Base-by-base conservation (phyloP, 2,113 vertebrate genomes). In the Hylia prasina region DNA sequence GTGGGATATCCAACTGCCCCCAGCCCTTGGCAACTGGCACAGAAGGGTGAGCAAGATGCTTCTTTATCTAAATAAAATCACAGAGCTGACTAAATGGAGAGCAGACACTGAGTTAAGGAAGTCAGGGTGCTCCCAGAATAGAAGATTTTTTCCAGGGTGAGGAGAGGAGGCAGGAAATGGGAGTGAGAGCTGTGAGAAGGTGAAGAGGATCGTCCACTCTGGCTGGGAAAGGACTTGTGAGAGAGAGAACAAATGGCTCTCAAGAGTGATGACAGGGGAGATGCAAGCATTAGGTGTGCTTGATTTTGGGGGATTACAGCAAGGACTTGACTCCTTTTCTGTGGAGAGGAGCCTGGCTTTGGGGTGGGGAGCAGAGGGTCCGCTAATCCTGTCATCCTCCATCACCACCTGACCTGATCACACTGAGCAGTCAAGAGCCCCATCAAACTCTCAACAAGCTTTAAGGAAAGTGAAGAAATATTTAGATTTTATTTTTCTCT, bases 21-120 rank as follows among this genome's bases (percentile, higher is more conserved):
- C 11, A 4, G 30, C 3, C 3, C 45, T 50, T 4, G 3, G 56
- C 6, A 10, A 31, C n/a, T 50, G 1, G 5, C 4, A 2, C 4
- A 2, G 25, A 6, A 64, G 5, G 20, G 21, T 0, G 0, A 77
- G 17, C 37, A 30, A 58, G 22, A 61, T 47, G 22, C 16, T 60
- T 60, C 68, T 70, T 76, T 47, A 70, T 42, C 50, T 39, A 47
- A 63, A 57, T 39, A 44, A 57, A 58, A 40, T 6, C 19, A 37
- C 21, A 57, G 70, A 78, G 44, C 18, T 70, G 35, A 86, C 54
- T 21, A 65, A 82, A 71, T 17, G 56, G 54, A 87, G 51, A 47
- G 33, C 20, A 50, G 60, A 14, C 50, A 18, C 17, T 54, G 83
- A 85, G 33, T 39, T 54, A 40, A 64, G 44, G 39, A 88, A 9